Evolutionary conservation across 2,888 invertebrate genomes (phyloP).

Genomic region (Choristoneura rosaceana): DNA sequence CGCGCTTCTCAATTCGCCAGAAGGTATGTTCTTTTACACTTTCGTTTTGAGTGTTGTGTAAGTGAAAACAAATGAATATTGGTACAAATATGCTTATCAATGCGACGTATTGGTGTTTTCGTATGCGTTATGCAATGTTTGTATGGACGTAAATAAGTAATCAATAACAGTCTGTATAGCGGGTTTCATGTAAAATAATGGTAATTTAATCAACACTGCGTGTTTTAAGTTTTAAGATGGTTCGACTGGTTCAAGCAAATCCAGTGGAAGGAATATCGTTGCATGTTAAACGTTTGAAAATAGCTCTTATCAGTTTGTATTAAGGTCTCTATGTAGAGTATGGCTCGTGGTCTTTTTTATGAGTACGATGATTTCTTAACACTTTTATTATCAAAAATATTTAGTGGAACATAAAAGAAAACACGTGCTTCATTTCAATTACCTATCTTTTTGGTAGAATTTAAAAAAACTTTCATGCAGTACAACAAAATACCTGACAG

Average conservation of each 20-base stretch:
- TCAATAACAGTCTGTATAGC: slow-evolving; percentile 32
- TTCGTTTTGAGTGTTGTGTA: neutral
- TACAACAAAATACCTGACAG: too few relatives aligned
- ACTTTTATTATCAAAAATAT: too few relatives aligned
- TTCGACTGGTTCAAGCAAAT: slow-evolving; percentile 52
- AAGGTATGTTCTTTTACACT: slow-evolving; percentile 24
- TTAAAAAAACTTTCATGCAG: too few relatives aligned
- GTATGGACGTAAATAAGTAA: slow-evolving; percentile 32
- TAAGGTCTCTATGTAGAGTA: neutral
- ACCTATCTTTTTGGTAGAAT: too few relatives aligned
- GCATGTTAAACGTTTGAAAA: neutral
- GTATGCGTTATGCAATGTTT: slow-evolving; percentile 45
- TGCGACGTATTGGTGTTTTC: slow-evolving; percentile 40
- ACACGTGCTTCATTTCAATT: too few relatives aligned
- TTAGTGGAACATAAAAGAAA: too few relatives aligned
- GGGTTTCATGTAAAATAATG: slow-evolving; percentile 36
- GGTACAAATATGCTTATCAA: neutral
- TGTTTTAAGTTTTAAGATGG: slow-evolving; percentile 50
- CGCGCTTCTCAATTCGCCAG: slow-evolving; percentile 15
- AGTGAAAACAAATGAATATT: slow-evolving; percentile 3
- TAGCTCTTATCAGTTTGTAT: neutral
- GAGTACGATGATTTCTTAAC: too few relatives aligned
- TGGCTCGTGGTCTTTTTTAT: neutral
- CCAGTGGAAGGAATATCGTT: slow-evolving; percentile 37
- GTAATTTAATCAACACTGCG: slow-evolving; percentile 55